phyloP scores from a whole-genome alignment of 2,888 invertebrate species.

The Dicycla oo region DNA sequence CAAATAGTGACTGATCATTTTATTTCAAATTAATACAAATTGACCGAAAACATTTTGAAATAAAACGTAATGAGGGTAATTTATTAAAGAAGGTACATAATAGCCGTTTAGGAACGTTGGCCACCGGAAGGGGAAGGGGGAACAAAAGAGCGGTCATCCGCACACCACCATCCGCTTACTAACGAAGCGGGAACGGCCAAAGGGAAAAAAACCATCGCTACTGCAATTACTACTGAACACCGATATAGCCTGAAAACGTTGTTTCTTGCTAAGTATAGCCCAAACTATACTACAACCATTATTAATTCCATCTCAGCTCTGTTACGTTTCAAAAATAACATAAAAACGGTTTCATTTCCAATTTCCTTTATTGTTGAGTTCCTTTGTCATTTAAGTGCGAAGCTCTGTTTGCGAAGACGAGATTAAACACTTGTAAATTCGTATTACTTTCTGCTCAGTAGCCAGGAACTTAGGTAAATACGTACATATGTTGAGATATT shows the following conservation, averaged over 20 bases:
- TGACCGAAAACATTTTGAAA: slow-evolving; percentile 43
- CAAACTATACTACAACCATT: slow-evolving; percentile 25
- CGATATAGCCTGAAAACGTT: slow-evolving; percentile 49
- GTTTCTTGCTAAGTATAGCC: slow-evolving; percentile 32
- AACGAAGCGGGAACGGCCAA: slow-evolving; percentile 68
- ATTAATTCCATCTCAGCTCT: slow-evolving; percentile 35
- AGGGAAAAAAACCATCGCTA: slow-evolving; percentile 65
- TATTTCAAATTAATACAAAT: slow-evolving; percentile 55
- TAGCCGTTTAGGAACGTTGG: slow-evolving; percentile 69
- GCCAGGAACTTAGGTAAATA: background rate
- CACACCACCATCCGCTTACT: slow-evolving; percentile 64
- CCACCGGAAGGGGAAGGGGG: slow-evolving; percentile 64
- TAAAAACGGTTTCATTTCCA: slow-evolving; percentile 5
- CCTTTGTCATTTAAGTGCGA: slow-evolving; percentile 12
- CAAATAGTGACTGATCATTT: slow-evolving; percentile 56
- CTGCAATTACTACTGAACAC: slow-evolving; percentile 67
- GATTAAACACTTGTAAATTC: slow-evolving; percentile 33
- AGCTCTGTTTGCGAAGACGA: slow-evolving; percentile 13
- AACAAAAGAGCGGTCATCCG: slow-evolving; percentile 71
- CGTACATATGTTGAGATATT: slow-evolving; percentile 1
- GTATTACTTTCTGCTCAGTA: slow-evolving; percentile 22
- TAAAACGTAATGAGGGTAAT: slow-evolving; percentile 54
- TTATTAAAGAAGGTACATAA: slow-evolving; percentile 70
- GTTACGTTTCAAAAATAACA: background rate
- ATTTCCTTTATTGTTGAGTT: background rate